These are phyloP conservation scores for Palythoa grandiflora DNA, from an alignment of 92 coral and sea anemone genomes.

Conservation along the genomic window DNA sequence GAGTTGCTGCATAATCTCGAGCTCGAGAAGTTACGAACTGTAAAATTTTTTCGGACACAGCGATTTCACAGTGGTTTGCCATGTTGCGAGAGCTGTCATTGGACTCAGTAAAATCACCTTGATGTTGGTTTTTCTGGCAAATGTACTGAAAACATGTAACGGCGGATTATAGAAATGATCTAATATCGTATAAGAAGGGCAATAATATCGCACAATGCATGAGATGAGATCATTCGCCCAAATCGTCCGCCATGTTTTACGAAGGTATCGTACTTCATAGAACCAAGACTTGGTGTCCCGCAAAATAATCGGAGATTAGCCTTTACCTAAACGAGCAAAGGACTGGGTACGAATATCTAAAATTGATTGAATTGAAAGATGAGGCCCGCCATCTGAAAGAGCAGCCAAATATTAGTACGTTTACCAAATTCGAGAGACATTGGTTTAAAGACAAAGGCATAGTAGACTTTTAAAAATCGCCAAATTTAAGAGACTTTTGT, in stretches of 20 bases:
- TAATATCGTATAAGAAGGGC: neutral
- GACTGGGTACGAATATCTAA: too few species aligned
- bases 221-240: constrained; percentile 30
- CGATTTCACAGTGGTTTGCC: neutral
- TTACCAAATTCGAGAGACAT: too few species aligned
- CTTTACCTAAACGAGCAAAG: too few species aligned
- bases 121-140: neutral
- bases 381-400: too few species aligned
- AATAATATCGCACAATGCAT: neutral
- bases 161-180: neutral
- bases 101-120: neutral
- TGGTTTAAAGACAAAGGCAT: too few species aligned
- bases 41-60: constrained; percentile 28
- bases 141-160: neutral
- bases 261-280: constrained; percentile 5
- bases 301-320: too few species aligned
- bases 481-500: too few species aligned
- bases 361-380: too few species aligned
- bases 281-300: neutral
- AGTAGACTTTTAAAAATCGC: too few species aligned
- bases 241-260: constrained; percentile 22
- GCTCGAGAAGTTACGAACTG: constrained; percentile 45
- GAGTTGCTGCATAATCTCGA: constrained; percentile 59
- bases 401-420: too few species aligned
- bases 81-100: neutral